Conservation (phyloP, 2,113 vertebrate species). For the Neodontobutis hainanensis region DNA sequence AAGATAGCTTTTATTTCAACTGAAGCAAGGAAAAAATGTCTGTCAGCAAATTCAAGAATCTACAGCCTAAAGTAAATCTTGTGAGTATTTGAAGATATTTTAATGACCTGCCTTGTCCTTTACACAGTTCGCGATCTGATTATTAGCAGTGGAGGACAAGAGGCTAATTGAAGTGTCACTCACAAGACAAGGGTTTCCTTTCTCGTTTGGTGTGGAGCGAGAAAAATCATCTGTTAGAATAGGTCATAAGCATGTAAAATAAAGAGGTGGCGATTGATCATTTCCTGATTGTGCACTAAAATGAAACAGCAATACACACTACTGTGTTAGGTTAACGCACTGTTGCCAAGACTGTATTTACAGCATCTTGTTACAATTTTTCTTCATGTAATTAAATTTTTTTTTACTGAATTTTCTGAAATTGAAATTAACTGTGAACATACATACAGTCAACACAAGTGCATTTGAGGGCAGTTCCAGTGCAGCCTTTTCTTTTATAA, state of each 20-base stretch:
- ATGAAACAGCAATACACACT: slow-evolving; percentile 14
- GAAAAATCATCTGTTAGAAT: slow-evolving; percentile 65
- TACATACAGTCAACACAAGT: background rate
- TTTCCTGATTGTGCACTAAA: slow-evolving; percentile 35
- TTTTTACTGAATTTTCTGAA: no score
- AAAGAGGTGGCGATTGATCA: slow-evolving; percentile 59
- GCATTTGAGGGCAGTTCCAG: slow-evolving; percentile 15
- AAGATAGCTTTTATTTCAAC: slow-evolving; percentile 65
- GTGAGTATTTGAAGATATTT: slow-evolving; percentile 64
- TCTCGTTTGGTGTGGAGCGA: slow-evolving; percentile 43
- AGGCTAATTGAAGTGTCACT: slow-evolving; percentile 83
- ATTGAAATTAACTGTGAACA: background rate
- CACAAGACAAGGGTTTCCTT: slow-evolving; percentile 57
- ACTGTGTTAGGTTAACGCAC: background rate
- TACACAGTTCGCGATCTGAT: slow-evolving; percentile 74
- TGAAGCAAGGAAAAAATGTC: slow-evolving; percentile 16
- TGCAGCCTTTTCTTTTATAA: slow-evolving; percentile 11
- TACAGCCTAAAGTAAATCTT: slow-evolving; percentile 59
- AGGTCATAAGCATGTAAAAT: slow-evolving; percentile 56
- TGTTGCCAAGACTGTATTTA: background rate
- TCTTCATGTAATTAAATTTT: no score
- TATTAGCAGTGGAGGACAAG: slow-evolving; percentile 67
- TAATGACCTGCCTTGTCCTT: slow-evolving; percentile 74
- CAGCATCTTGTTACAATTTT: background rate
- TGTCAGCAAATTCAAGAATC: slow-evolving; percentile 64